These are phyloP conservation scores for Phlogophora meticulosa DNA, from an alignment of 2,888 invertebrate genomes.

Conservation along the genomic window DNA sequence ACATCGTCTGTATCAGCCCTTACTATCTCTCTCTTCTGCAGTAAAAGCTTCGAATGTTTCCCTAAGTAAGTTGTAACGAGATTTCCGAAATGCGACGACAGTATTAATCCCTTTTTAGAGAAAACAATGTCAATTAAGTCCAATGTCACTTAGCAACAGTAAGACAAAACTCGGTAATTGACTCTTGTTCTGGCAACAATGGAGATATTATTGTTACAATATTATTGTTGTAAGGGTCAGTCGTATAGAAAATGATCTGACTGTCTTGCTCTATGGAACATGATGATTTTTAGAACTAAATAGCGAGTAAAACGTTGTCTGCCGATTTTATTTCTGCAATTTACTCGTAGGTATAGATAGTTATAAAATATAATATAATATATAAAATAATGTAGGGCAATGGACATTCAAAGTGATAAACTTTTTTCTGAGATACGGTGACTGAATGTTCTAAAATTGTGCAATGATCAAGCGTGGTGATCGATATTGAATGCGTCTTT, in stretches of 20 bases:
- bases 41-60: constrained; percentile 30
- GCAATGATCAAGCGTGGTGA: background rate
- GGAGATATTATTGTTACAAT: constrained; percentile 9
- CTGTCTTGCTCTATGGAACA: too few relatives aligned
- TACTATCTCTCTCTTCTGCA: background rate
- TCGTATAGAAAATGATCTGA: constrained; percentile 27
- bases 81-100: constrained; percentile 53
- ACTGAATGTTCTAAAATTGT: too few relatives aligned
- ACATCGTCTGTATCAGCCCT: background rate
- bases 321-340: too few relatives aligned
- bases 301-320: too few relatives aligned
- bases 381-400: too few relatives aligned
- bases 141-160: constrained; percentile 33
- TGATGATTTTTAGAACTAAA: too few relatives aligned
- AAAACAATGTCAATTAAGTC: constrained; percentile 56
- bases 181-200: constrained; percentile 29
- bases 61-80: constrained; percentile 56
- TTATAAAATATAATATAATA: too few relatives aligned
- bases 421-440: too few relatives aligned
- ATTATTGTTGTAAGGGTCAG: constrained; percentile 1
- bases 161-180: constrained; percentile 48
- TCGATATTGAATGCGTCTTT: background rate
- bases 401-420: too few relatives aligned
- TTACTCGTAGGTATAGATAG: too few relatives aligned
- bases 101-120: constrained; percentile 47